These are phyloP conservation scores for Peromyscus maniculatus DNA, from an alignment of 2,113 vertebrate genomes.

Conservation along the genomic window DNA sequence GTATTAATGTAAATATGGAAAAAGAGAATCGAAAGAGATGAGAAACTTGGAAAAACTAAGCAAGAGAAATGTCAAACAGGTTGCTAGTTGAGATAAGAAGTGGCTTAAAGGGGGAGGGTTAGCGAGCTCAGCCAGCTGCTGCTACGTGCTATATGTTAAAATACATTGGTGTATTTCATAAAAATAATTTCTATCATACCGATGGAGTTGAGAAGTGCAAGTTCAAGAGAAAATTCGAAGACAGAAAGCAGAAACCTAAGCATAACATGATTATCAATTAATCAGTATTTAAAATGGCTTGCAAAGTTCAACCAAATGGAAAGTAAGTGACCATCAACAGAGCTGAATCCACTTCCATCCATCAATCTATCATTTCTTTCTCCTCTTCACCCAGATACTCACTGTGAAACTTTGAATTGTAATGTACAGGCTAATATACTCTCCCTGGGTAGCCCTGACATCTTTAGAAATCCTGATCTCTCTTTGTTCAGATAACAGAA, in stretches of 20 bases:
- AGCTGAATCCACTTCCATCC: not conserved
- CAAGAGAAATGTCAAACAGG: not conserved
- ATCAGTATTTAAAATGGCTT: not conserved
- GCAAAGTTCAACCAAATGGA: not conserved
- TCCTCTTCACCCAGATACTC: not conserved
- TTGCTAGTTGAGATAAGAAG: not conserved
- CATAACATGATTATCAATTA: not conserved
- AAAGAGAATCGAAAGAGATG: not conserved
- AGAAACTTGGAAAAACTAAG: not conserved
- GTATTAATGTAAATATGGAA: not conserved
- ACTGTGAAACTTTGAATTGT: not conserved
- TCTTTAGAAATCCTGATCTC: not conserved
- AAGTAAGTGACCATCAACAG: not conserved
- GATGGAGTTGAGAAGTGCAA: too few species aligned
- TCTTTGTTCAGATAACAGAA: not conserved
- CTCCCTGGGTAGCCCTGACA: not conserved
- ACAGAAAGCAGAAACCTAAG: not conserved
- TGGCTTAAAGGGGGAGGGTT: fast-evolving
- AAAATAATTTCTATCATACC: not conserved
- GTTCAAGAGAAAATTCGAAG: not conserved
- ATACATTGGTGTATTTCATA: not conserved
- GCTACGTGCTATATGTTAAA: not conserved
- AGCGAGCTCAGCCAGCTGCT: not conserved
- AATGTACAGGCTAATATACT: too few species aligned
- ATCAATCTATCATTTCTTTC: not conserved